A percentile compares a stretch with the other conserved stretches of the same genome.
Evolutionary conservation across 2,888 invertebrate species (phyloP).

Genomic region (Gymnocheta viridis): DNA sequence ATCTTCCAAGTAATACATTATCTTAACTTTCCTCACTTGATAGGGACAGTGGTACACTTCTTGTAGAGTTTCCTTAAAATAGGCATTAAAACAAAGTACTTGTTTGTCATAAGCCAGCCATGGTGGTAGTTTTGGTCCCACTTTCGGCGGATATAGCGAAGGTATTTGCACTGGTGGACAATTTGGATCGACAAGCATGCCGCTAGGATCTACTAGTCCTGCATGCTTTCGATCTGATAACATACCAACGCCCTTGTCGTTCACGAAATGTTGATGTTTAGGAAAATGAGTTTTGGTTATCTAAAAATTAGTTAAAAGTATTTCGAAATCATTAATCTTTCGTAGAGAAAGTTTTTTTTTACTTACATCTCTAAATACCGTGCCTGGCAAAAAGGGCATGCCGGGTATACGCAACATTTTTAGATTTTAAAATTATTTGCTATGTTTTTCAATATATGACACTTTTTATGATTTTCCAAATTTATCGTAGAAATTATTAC

Average conservation of each 20-base stretch:
- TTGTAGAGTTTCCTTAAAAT: conserved; percentile 85
- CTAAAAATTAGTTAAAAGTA: conserved; percentile 79
- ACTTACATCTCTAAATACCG: conserved; percentile 87
- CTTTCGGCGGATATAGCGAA: conserved; percentile 89
- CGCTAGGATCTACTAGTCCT: conserved; percentile 84
- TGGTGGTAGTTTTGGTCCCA: conserved; percentile 88
- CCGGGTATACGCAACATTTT: conserved; percentile 85
- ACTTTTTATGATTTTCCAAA: not conserved
- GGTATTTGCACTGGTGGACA: conserved; percentile 84
- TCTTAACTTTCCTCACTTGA: conserved; percentile 90
- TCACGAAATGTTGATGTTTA: conserved; percentile 85
- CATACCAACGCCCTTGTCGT: conserved; percentile 84
- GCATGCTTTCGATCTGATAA: conserved; percentile 85
- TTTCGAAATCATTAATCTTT: not conserved
- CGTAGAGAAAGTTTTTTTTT: not conserved
- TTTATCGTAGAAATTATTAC: not conserved
- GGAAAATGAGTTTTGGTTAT: conserved; percentile 86
- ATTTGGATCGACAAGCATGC: conserved; percentile 81
- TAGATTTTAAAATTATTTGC: not conserved
- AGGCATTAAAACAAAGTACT: conserved; percentile 83
- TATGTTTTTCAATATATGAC: not conserved
- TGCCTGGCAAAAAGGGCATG: conserved; percentile 89
- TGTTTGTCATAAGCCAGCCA: conserved; percentile 96
- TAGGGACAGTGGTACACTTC: conserved; percentile 87
- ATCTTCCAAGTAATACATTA: conserved; percentile 94